These are phyloP conservation scores for Sula dactylatra DNA, from an alignment of 2,113 vertebrate species.

Conservation along the genomic window DNA sequence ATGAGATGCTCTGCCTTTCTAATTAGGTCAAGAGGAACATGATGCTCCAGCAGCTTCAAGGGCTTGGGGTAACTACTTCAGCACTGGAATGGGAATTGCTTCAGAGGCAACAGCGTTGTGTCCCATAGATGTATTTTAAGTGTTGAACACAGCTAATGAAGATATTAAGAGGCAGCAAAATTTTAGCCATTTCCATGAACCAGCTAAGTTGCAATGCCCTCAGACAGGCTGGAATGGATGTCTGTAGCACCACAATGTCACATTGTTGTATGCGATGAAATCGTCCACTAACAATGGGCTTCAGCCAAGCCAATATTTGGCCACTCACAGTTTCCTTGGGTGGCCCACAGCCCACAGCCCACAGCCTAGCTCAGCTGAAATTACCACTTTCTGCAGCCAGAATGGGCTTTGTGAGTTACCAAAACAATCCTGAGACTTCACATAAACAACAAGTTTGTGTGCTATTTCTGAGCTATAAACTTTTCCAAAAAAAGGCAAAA, in stretches of 20 bases:
- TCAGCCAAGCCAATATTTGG: not conserved
- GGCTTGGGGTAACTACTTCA: not conserved
- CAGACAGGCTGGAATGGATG: not conserved
- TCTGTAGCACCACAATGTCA: not conserved
- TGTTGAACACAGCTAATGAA: not conserved
- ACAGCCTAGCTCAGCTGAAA: not conserved
- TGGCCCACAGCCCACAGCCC: not conserved
- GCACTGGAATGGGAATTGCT: not conserved
- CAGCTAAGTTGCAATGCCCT: not conserved
- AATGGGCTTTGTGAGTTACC: not conserved
- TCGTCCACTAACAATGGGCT: not conserved
- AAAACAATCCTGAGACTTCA: not conserved
- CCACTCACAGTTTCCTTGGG: not conserved
- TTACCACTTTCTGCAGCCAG: not conserved
- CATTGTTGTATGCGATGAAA: accelerated
- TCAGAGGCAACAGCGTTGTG: not conserved
- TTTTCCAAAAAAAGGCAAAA: not conserved
- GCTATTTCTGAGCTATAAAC: not conserved
- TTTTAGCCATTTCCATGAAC: not conserved
- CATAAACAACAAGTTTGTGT: not conserved
- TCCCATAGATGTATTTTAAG: not conserved
- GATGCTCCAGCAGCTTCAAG: not conserved
- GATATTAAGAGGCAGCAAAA: not conserved
- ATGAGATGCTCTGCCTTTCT: not conserved
- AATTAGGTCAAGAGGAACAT: not conserved